Percentiles rank a stretch among this genome's conserved stretches.
These are phyloP conservation scores for Hycleus cichorii DNA, from an alignment of 1,140 invertebrate species.

Conservation along the genomic window DNA sequence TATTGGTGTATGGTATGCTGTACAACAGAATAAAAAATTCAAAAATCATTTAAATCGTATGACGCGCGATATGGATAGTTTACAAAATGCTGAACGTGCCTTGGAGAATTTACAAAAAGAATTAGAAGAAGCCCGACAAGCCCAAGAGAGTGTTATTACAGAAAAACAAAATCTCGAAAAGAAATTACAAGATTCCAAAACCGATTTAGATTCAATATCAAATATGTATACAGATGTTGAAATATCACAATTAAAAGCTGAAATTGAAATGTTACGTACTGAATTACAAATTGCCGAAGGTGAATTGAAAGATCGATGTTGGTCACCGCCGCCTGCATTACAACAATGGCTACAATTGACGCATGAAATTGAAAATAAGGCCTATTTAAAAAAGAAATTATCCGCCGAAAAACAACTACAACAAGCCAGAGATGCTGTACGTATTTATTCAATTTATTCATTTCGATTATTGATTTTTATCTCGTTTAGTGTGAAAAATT, in stretches of 20 bases:
- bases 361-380: conserved; percentile 85
- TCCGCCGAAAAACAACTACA: conserved; percentile 79
- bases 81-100: conserved; percentile 82
- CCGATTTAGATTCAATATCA: conserved; percentile 51
- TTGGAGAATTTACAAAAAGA: conserved; percentile 77
- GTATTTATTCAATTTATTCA: conserved; percentile 28
- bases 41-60: conserved; percentile 77
- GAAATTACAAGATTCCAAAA: conserved; percentile 61
- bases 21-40: conserved; percentile 80
- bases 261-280: conserved; percentile 76
- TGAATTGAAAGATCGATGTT: conserved; percentile 80
- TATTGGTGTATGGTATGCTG: conserved; percentile 84
- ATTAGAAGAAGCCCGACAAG: conserved; percentile 47
- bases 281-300: conserved; percentile 80
- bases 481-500: conserved; percentile 81
- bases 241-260: conserved; percentile 70
- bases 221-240: conserved; percentile 74
- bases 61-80: conserved; percentile 87
- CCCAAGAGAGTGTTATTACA: conserved; percentile 66
- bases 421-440: conserved; percentile 80
- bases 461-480: conserved; percentile 4
- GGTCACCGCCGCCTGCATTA: conserved; percentile 76
- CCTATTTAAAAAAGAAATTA: conserved; percentile 79
- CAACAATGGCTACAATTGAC: conserved; percentile 92
- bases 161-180: conserved; percentile 78